Conservation (phyloP, 2,888 invertebrate genomes). For the Temnothorax rugatulus region DNA sequence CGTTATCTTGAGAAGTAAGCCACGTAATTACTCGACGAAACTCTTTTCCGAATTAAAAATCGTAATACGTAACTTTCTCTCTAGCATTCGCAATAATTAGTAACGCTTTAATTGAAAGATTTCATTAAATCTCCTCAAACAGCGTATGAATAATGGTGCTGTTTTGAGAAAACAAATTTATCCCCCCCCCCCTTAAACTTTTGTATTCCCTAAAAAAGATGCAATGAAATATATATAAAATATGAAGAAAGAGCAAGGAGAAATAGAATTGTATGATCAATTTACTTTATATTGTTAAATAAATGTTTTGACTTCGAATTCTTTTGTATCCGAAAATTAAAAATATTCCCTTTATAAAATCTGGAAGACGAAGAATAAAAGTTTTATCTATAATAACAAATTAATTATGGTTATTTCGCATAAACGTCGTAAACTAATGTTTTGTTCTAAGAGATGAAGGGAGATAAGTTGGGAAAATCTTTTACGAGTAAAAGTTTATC, state of each 20-base stretch:
- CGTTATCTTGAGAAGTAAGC: neutral
- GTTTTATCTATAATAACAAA: neutral
- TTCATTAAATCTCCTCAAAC: neutral
- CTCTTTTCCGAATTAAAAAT: neutral
- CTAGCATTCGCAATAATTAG: neutral
- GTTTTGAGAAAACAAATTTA: neutral
- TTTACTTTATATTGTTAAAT: neutral
- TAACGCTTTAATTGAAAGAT: neutral
- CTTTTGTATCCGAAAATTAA: neutral
- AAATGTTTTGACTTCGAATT: neutral
- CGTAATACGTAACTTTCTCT: slow-evolving; percentile 9
- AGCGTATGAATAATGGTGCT: no score
- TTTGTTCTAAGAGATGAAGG: neutral
- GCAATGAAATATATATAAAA: neutral
- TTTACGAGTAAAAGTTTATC: neutral
- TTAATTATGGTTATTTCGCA: slow-evolving; percentile 10
- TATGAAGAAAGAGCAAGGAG: neutral
- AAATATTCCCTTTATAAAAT: neutral
- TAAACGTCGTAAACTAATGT: neutral
- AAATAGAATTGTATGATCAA: neutral
- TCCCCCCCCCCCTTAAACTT: neutral
- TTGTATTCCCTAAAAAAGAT: neutral
- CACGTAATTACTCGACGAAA: slow-evolving; percentile 6
- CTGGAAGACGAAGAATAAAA: neutral
- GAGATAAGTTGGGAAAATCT: neutral